A percentile compares a stretch with the other conserved stretches of the same genome.
Conservation (phyloP, 1,140 invertebrate genomes). For the Eciton burchellii region DNA sequence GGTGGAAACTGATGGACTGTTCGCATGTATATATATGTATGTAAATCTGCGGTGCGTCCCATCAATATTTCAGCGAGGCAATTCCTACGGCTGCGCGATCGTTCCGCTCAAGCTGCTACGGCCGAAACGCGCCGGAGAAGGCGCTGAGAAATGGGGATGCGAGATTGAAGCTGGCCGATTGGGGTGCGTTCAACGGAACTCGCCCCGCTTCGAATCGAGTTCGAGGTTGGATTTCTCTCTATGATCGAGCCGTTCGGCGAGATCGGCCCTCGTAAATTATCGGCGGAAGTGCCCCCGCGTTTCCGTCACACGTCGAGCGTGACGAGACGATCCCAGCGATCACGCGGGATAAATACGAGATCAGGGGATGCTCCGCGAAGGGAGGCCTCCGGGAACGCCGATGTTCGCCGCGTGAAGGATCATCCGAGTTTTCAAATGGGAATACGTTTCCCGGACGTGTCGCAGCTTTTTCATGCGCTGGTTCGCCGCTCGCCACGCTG, state of each 20-base stretch:
- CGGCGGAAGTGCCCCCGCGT: neutral
- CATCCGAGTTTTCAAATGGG: neutral
- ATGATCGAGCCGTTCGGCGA: neutral
- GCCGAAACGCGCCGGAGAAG: neutral
- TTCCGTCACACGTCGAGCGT: neutral
- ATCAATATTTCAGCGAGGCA: neutral
- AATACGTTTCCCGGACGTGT: too few relatives aligned
- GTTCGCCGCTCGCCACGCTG: neutral
- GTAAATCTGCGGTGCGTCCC: neutral
- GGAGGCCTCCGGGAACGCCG: neutral
- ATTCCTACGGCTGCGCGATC: neutral
- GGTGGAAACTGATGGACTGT: too few relatives aligned
- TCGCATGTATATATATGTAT: too few relatives aligned
- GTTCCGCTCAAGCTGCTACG: neutral
- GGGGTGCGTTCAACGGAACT: neutral
- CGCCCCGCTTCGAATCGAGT: neutral
- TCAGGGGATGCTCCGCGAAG: constrained; percentile 45
- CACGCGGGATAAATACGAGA: constrained; percentile 36
- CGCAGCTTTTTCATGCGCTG: too few relatives aligned
- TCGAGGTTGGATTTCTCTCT: neutral
- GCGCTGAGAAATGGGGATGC: neutral
- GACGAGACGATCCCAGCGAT: constrained; percentile 5
- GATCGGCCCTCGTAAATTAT: constrained; percentile 15
- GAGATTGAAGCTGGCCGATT: neutral
- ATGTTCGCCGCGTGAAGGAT: too few relatives aligned